Evolutionary conservation across 2,888 invertebrate genomes (phyloP).

Genomic region (Leptarthrus brevirostris): DNA sequence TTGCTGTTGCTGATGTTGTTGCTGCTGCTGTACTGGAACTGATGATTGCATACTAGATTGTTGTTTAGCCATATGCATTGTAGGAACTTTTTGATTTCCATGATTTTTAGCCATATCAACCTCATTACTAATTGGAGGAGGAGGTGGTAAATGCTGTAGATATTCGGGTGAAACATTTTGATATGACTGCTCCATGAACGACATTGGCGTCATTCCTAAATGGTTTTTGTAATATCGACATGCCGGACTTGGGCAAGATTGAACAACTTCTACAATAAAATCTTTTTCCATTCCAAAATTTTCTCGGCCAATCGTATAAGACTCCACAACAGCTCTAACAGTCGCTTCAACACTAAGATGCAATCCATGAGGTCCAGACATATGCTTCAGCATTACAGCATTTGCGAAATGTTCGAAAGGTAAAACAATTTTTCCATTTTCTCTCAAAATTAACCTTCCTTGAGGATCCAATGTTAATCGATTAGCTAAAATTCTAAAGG

Average conservation of each 20-base stretch:
- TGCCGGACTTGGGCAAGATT: constrained; percentile 88
- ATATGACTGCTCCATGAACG: constrained; percentile 66
- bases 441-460: constrained; percentile 83
- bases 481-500: constrained; percentile 83
- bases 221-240: constrained; percentile 90
- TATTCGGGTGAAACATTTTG: constrained; percentile 72
- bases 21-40: constrained; percentile 55
- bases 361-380: constrained; percentile 88
- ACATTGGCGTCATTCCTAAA: constrained; percentile 70
- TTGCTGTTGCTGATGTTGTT: constrained; percentile 73
- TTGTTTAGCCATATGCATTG: constrained; percentile 59
- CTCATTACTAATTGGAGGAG: constrained; percentile 58
- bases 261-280: constrained; percentile 88
- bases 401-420: constrained; percentile 92
- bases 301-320: constrained; percentile 77
- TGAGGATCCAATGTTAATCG: constrained; percentile 85
- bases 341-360: constrained; percentile 87
- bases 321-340: constrained; percentile 86
- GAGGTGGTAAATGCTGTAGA: constrained; percentile 72
- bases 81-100: constrained; percentile 49
- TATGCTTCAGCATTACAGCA: constrained; percentile 90
- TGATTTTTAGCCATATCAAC: constrained; percentile 52
- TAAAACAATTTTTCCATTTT: constrained; percentile 88
- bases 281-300: constrained; percentile 84
- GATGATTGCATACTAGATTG: constrained; percentile 57